Evolutionary conservation across 2,888 invertebrate genomes (phyloP).

Genomic region (Ernsta delagoae): DNA sequence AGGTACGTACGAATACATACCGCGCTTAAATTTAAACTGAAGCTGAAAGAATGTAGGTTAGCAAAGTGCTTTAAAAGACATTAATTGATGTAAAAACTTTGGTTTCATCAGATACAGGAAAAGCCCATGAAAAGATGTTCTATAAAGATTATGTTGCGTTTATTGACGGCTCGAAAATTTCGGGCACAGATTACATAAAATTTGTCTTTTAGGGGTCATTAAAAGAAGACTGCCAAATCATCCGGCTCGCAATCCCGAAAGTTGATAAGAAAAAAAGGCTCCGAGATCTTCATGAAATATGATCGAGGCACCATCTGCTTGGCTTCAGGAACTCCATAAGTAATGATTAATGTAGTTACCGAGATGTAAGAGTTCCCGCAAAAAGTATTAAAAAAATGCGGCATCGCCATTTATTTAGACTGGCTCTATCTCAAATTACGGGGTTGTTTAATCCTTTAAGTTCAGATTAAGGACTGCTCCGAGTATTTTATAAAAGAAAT

Average conservation of each 20-base stretch:
- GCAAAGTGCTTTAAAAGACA: no score
- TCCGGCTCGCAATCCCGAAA: slow-evolving; percentile 22
- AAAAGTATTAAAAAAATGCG: slow-evolving; percentile 34
- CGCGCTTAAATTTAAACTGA: no score
- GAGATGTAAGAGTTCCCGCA: slow-evolving; percentile 28
- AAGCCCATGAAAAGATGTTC: background rate
- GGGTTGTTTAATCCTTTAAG: slow-evolving; percentile 36
- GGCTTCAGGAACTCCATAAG: slow-evolving; percentile 28
- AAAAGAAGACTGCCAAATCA: slow-evolving; percentile 16
- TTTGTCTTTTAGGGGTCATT: background rate
- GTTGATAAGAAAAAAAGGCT: slow-evolving; percentile 28
- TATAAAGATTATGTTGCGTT: background rate
- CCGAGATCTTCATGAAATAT: slow-evolving; percentile 33
- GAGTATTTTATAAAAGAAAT: slow-evolving; percentile 19
- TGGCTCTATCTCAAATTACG: slow-evolving; percentile 26
- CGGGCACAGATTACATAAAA: background rate
- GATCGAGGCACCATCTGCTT: slow-evolving; percentile 28
- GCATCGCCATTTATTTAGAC: slow-evolving; percentile 19
- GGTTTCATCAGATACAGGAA: background rate
- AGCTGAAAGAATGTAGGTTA: no score
- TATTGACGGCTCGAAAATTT: background rate
- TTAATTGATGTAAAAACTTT: no score
- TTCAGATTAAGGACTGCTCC: slow-evolving; percentile 25
- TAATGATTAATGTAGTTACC: slow-evolving; percentile 34
- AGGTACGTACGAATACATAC: no score